Evolutionary conservation across 1,140 invertebrate genomes (phyloP).

Genomic region (Aphelenchoides besseyi): DNA sequence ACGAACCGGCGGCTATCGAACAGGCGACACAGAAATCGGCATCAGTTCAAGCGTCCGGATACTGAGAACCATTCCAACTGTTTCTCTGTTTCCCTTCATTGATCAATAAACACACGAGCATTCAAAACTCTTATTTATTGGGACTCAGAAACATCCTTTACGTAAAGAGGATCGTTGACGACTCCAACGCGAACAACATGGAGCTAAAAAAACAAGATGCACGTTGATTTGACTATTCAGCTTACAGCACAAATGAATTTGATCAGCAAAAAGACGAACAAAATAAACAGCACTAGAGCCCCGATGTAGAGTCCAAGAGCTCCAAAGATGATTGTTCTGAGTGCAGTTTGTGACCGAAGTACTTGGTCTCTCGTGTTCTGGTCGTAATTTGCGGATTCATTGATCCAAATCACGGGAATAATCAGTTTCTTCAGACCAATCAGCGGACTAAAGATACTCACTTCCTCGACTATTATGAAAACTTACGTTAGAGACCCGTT

Average conservation of each 20-base stretch:
- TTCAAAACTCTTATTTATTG: background rate
- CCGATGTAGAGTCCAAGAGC: background rate
- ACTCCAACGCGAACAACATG: background rate
- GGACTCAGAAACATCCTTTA: background rate
- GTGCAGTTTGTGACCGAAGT: background rate
- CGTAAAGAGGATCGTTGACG: background rate
- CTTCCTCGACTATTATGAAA: no score
- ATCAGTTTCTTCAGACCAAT: constrained; percentile 16
- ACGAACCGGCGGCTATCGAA: background rate
- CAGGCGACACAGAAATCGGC: background rate
- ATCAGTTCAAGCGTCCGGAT: background rate
- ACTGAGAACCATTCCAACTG: background rate
- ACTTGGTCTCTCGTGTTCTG: constrained; percentile 28
- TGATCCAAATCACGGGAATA: constrained; percentile 48
- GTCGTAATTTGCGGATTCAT: constrained; percentile 41
- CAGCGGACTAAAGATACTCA: background rate
- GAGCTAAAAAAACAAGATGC: background rate
- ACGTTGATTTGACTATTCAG: no score
- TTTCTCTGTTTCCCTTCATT: background rate
- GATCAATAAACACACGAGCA: background rate
- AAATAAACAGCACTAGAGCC: background rate
- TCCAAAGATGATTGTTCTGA: background rate
- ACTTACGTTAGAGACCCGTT: constrained; percentile 47
- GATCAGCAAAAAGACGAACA: background rate
- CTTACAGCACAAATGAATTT: background rate